Evolutionary conservation across 2,888 invertebrate genomes (phyloP).

Genomic region (Abscondita cerata): DNA sequence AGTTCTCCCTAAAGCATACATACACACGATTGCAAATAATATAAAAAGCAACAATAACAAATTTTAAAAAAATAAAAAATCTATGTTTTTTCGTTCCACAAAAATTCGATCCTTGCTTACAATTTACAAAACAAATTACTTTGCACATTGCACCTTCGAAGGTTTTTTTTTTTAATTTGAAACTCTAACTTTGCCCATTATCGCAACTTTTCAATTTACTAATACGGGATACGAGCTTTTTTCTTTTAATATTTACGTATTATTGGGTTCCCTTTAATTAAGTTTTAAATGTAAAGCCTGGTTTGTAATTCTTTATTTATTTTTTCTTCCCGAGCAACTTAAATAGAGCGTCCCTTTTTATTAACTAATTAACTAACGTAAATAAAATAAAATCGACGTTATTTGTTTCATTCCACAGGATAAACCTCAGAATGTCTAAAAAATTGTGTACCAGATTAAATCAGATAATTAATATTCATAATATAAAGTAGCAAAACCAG

Average conservation of each 20-base stretch:
- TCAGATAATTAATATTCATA: conserved; percentile 16
- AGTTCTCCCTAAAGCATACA: no score
- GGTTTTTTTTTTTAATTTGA: conserved; percentile 7
- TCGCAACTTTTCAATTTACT: not conserved
- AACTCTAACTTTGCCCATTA: conserved; percentile 5
- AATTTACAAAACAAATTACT: conserved; percentile 4
- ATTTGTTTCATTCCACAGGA: conserved; percentile 16
- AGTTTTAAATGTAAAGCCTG: not conserved
- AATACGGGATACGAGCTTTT: not conserved
- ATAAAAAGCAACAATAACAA: no score
- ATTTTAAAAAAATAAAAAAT: no score
- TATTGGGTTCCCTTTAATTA: conserved; percentile 7
- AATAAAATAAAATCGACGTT: conserved; percentile 39
- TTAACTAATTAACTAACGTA: conserved; percentile 43
- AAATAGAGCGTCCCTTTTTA: conserved; percentile 31
- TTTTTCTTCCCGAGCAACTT: not conserved
- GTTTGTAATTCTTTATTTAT: no score
- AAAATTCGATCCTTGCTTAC: no score
- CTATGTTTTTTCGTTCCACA: no score
- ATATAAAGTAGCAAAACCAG: conserved; percentile 10
- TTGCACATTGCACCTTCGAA: not conserved
- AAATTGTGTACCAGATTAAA: conserved; percentile 2
- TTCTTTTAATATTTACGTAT: conserved; percentile 1
- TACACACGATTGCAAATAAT: no score
- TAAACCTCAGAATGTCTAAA: conserved; percentile 9